These are phyloP conservation scores for Eupithecia pulchellata DNA, from an alignment of 2,888 invertebrate species.

Conservation along the genomic window DNA sequence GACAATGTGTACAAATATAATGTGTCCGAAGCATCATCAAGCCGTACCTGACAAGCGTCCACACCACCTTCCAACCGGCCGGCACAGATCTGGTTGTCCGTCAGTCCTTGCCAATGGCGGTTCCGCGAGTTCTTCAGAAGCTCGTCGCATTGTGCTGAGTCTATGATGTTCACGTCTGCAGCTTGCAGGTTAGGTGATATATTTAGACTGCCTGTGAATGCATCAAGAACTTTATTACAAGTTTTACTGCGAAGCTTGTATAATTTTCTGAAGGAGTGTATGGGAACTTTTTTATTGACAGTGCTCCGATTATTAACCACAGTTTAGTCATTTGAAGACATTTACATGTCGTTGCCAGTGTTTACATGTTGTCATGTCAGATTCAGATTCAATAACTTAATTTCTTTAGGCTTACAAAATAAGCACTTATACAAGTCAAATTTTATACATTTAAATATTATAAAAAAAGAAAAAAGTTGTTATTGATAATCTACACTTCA, in stretches of 20 bases:
- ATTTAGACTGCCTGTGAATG: constrained; percentile 18
- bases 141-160: constrained; percentile 53
- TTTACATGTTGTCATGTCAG: too few relatives aligned
- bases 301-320: too few relatives aligned
- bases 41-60: constrained; percentile 65
- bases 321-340: not conserved
- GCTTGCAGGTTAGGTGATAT: constrained; percentile 61
- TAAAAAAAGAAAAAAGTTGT: too few relatives aligned
- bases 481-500: too few relatives aligned
- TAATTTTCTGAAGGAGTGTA: not conserved
- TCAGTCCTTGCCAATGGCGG: constrained; percentile 62
- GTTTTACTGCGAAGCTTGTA: not conserved
- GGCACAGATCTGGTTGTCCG: constrained; percentile 67
- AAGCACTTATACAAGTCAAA: too few relatives aligned
- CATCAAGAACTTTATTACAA: not conserved
- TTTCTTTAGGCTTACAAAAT: too few relatives aligned
- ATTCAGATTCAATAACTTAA: too few relatives aligned
- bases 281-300: not conserved
- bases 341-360: too few relatives aligned
- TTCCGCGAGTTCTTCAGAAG: constrained; percentile 54
- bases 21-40: not conserved
- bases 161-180: constrained; percentile 60
- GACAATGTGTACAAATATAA: too few relatives aligned
- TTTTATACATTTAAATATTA: too few relatives aligned
- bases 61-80: constrained; percentile 66